Base-by-base conservation (phyloP, 2,113 vertebrate species). In the Oncorhynchus kisutch region DNA sequence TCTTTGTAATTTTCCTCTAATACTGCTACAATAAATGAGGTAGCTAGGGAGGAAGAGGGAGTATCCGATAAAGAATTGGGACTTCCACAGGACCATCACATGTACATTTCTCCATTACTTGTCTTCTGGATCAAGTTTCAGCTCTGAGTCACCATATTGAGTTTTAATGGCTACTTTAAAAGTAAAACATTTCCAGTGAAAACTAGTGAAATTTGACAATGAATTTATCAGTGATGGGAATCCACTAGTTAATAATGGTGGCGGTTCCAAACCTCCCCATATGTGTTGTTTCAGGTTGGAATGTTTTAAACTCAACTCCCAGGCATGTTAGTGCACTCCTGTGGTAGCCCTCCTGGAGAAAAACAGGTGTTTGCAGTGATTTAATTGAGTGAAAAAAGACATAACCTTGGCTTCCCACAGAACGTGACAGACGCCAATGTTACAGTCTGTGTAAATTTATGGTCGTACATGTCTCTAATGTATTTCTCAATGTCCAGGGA, bases 251-350 rank as follows among this genome's bases (percentile, higher is more conserved):
- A 9, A 9, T 45, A n/a, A 62, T 8, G 59, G 59, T 62, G 59
- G 20, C 22, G 49, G 49, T 70, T 48, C 39, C 68, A 70, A n/a
- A 14, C 39, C 20, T 72, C 16, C 25, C 73, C 68, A 76, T 57
- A 66, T 82, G 74, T 78, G 65, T 39, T 34, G 27, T 20, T 31
- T 29, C 5, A 64, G 39, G 69, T 78, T 54, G 16, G 48, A 54
- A 71, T 48, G 12, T 66, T 8, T 12, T 9, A 1, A 51, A 22
- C 54, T 29, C 11, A 39, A 45, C 49, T 54, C 49, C 49, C 4
- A 14, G 49, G 3, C 4, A 54, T 18, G 34, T 57, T 20, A 25
- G 24, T 20, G 13, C 25, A 31, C 29, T 13, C 66, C 13, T 66
- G 16, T 57, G 16, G 16, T 20, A 57, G 25, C 29, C 45, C 39